phyloP scores from a whole-genome alignment of 2,113 vertebrate genomes.

The Pionites leucogaster region DNA sequence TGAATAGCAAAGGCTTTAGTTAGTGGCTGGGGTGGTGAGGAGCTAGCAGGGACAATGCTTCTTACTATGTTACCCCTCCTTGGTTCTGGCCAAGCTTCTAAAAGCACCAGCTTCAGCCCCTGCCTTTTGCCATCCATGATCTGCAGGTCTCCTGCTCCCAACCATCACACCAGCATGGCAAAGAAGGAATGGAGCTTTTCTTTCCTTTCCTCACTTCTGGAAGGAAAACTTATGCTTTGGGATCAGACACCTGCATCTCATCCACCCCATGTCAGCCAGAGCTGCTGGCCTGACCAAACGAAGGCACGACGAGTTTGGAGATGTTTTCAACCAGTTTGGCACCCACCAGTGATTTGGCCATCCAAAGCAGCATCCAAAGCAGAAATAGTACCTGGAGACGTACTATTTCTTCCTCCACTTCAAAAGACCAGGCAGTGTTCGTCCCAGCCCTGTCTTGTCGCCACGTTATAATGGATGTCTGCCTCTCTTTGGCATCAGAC shows the following conservation, averaged over 20 bases:
- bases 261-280: not conserved
- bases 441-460: not conserved
- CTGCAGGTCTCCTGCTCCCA: fast-evolving
- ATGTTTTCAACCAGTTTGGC: not conserved
- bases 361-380: not conserved
- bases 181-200: not conserved
- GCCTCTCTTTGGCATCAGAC: not conserved
- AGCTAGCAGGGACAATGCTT: fast-evolving
- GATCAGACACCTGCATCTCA: not conserved
- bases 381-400: not conserved
- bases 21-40: not conserved
- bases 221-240: not conserved
- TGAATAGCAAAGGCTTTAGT: fast-evolving
- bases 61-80: not conserved
- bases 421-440: not conserved
- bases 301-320: not conserved
- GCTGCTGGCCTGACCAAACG: fast-evolving
- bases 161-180: fast-evolving
- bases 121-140: not conserved
- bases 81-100: not conserved
- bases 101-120: not conserved
- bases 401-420: not conserved
- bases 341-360: fast-evolving
- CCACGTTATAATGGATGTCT: not conserved
- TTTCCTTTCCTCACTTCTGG: not conserved